Conservation (phyloP, 2,113 vertebrate genomes). For the zebrafish (Danio rerio) region DNA sequence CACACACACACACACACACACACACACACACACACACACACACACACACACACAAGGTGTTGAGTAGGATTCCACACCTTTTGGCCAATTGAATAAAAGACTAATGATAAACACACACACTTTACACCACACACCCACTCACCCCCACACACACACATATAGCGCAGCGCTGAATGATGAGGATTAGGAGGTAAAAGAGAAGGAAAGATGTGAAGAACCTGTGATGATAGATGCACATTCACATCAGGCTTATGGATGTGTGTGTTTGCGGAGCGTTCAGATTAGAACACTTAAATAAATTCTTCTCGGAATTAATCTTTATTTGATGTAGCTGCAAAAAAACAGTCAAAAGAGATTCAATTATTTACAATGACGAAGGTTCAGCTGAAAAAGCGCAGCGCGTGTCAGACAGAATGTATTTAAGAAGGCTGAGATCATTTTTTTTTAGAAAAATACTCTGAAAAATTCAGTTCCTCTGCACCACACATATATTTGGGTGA, state of each 20-base stretch:
- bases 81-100: background rate
- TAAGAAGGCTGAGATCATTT: conserved; percentile 3
- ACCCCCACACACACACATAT: conserved; percentile 2
- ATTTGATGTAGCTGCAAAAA: conserved; percentile 6
- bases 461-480: conserved; percentile 18
- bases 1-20: background rate
- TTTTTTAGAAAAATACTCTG: conserved; percentile 8
- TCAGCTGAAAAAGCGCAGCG: conserved; percentile 3
- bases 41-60: background rate
- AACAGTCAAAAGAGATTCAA: conserved; percentile 13
- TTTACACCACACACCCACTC: background rate
- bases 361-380: conserved; percentile 25
- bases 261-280: conserved; percentile 33
- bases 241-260: conserved; percentile 1
- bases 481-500: background rate
- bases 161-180: conserved; percentile 36
- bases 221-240: conserved; percentile 37
- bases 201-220: conserved; percentile 29
- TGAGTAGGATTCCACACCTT: conserved; percentile 3
- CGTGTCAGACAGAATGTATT: conserved; percentile 17
- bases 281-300: conserved; percentile 6
- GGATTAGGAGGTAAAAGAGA: conserved; percentile 36
- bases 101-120: conserved; percentile 35
- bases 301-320: background rate
- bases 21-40: background rate